Conservation (phyloP, 2,888 invertebrate species). For the Anthrax anthrax region DNA sequence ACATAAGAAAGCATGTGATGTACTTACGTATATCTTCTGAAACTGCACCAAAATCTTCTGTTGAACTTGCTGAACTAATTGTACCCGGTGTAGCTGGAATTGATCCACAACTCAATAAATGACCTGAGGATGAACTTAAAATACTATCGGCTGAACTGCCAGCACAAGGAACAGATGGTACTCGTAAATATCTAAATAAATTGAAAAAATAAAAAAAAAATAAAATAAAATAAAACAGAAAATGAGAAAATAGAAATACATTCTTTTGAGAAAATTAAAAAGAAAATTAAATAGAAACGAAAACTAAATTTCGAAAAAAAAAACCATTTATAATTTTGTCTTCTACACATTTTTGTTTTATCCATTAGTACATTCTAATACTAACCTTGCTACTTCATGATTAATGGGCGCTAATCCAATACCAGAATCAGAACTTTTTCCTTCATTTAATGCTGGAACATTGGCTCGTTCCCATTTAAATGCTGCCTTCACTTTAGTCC, state of each 20-base stretch:
- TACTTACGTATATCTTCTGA: constrained; percentile 20
- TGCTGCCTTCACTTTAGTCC: constrained; percentile 81
- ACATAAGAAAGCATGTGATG: neutral
- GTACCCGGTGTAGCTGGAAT: constrained; percentile 47
- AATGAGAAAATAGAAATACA: neutral
- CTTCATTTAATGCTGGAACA: constrained; percentile 30
- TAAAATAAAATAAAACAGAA: neutral
- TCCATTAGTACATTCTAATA: too few relatives aligned
- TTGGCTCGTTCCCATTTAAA: constrained; percentile 74
- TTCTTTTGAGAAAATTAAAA: too few relatives aligned
- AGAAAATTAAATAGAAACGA: too few relatives aligned
- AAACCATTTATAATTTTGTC: too few relatives aligned
- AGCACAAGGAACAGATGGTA: constrained; percentile 35
- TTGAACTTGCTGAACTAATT: constrained; percentile 57
- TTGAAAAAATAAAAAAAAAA: constrained; percentile 1
- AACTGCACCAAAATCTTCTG: constrained; percentile 43
- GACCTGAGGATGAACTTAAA: constrained; percentile 34
- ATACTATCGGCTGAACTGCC: constrained; percentile 42
- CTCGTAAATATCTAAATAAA: constrained; percentile 35
- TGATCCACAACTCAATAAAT: constrained; percentile 37
- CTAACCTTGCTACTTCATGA: constrained; percentile 35
- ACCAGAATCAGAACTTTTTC: constrained; percentile 29
- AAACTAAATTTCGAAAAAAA: neutral
- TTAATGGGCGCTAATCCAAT: constrained; percentile 36
- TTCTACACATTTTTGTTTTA: too few relatives aligned